Evolutionary conservation across 2,113 vertebrate species (phyloP).

Genomic region (Melierax canorus): DNA sequence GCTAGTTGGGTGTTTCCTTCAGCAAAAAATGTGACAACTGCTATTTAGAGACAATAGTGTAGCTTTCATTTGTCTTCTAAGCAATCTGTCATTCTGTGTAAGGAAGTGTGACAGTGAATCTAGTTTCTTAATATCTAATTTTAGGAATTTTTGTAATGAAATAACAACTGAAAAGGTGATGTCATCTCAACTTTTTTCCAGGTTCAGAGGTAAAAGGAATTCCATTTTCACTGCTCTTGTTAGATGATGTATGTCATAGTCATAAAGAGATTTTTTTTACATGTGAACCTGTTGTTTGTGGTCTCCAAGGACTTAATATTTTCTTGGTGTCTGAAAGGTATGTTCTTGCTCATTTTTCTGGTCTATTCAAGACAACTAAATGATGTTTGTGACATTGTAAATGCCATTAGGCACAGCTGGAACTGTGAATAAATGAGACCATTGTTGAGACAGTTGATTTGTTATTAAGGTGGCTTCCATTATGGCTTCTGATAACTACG

Average conservation of each 20-base stretch:
- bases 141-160: not conserved
- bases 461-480: not conserved
- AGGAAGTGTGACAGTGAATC: not conserved
- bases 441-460: not conserved
- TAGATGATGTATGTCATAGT: not conserved
- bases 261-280: not conserved
- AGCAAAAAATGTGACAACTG: not conserved
- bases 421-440: not conserved
- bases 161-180: constrained; percentile 8
- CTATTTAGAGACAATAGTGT: not conserved
- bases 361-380: not conserved
- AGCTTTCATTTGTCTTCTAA: not conserved
- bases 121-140: not conserved
- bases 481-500: not conserved
- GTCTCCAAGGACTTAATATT: not conserved
- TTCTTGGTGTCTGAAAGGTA: not conserved
- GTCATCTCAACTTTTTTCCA: not conserved
- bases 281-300: not conserved
- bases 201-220: not conserved
- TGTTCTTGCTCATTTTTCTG: not conserved
- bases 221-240: not conserved
- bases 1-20: not conserved
- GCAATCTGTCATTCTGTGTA: not conserved
- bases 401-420: not conserved
- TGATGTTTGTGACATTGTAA: not conserved